Conservation (phyloP, 23 tunicate species). For the Trididemnum miniatum region DNA sequence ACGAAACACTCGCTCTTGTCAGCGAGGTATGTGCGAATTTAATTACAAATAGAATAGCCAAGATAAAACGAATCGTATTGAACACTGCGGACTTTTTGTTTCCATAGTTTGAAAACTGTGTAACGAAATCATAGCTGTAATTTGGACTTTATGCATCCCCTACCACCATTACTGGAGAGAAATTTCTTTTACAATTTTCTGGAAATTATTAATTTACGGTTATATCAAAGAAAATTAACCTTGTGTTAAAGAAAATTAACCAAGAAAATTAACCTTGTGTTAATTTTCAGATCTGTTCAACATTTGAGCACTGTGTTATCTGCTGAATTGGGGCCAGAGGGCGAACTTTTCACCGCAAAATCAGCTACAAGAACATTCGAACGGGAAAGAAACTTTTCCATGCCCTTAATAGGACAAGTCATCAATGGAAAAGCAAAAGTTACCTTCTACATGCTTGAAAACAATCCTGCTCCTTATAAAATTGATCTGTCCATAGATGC, state of each 20-base stretch:
- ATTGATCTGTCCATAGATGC: background rate
- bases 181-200: too few relatives aligned
- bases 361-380: conserved; percentile 13
- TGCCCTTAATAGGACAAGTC: background rate
- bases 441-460: background rate
- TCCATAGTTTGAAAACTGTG: too few relatives aligned
- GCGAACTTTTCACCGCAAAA: background rate
- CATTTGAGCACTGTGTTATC: background rate
- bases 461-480: conserved; percentile 17
- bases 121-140: too few relatives aligned
- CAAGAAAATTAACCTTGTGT: too few relatives aligned
- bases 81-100: too few relatives aligned
- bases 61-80: too few relatives aligned
- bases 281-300: background rate
- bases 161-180: too few relatives aligned
- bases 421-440: background rate
- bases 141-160: too few relatives aligned
- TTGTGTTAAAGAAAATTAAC: too few relatives aligned
- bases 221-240: too few relatives aligned
- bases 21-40: background rate
- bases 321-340: background rate
- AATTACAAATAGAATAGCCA: too few relatives aligned
- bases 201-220: too few relatives aligned
- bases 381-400: background rate
- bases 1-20: background rate